phyloP scores from a whole-genome alignment of 2,797 vertebrate genomes.

The Coreius guichenoti region DNA sequence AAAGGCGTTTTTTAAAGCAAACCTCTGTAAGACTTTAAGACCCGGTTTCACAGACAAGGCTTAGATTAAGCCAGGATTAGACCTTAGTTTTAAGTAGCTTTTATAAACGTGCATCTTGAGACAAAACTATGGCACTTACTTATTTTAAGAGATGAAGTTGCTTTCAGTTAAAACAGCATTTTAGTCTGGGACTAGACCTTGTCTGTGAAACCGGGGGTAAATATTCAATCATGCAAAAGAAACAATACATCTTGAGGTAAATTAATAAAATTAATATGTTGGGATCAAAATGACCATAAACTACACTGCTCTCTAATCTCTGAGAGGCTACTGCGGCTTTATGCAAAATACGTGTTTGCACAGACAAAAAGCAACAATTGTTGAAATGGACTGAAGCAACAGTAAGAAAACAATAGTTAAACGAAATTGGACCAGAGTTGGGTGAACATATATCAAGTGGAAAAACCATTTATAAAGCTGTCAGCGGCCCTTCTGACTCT shows the following conservation, averaged over 20 bases:
- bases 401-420: conserved; percentile 64
- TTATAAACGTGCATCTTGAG: too few relatives aligned
- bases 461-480: conserved; percentile 80
- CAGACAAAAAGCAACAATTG: conserved; percentile 52
- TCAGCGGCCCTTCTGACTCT: conserved; percentile 72
- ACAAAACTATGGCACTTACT: too few relatives aligned
- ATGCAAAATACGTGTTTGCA: conserved; percentile 24
- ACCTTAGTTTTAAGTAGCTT: too few relatives aligned
- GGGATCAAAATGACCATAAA: conserved; percentile 16
- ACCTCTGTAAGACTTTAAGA: not conserved
- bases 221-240: not conserved
- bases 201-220: too few relatives aligned
- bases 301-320: not conserved
- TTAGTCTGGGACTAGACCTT: too few relatives aligned
- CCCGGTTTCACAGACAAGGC: too few relatives aligned
- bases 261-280: not conserved
- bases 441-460: conserved; percentile 78
- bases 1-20: not conserved
- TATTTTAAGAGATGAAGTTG: too few relatives aligned
- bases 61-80: too few relatives aligned
- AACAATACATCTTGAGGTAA: too few relatives aligned
- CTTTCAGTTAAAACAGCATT: too few relatives aligned
- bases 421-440: conserved; percentile 73
- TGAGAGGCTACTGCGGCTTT: conserved; percentile 12
- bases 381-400: conserved; percentile 64